Evolutionary conservation across 2,797 vertebrate species (phyloP), one percentile per base, ranked within the genome.

Genomic region (Acanthis flammea): DNA sequence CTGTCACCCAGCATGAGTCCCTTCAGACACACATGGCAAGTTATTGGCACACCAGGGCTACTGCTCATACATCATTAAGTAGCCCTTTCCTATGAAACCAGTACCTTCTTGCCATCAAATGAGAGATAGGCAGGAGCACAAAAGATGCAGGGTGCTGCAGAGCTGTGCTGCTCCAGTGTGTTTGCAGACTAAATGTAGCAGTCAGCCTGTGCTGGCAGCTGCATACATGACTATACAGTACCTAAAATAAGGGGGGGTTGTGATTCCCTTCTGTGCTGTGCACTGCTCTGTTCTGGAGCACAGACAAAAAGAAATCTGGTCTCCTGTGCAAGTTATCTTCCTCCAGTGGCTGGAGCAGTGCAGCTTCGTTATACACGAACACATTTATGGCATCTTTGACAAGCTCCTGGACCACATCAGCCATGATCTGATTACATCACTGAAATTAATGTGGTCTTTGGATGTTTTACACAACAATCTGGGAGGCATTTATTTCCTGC

Each of bases 381-480:
- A 92, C 93, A 58, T 89, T 92, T 79, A 87, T 72, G 92, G 94
- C 90, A 77, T 91, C 96, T 91, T 85, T 85, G 93, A 92, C 83
- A 76, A 84, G 86, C 71, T 97, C 91, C 94, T 95, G 97, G 87
- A 91, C 90, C 89, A 53, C 88, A 89, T 80, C 86, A 97, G 90
- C 92, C 86, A 94, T 94, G 86, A 88, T 92, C 71, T 93, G 93
- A 95, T 71, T 93, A 89, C 95, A 96, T 95, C 95, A 86, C 91
- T 67, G 58, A 95, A 90, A 84, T 79, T 93, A 96, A 97, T 91
- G 88, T 92, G 84, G 83, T 78, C 88, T 72, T 93, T 88, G 86
- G 94, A 89, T 90, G 82, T 91, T 94, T 86, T 94, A 94, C 82
- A 90, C 67, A 88, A 89, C 86, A 85, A 93, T 82, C 92, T 81